Evolutionary conservation across 1,140 invertebrate species (phyloP), one percentile per base, ranked within the genome.

Genomic region (Berghia stephanieae): DNA sequence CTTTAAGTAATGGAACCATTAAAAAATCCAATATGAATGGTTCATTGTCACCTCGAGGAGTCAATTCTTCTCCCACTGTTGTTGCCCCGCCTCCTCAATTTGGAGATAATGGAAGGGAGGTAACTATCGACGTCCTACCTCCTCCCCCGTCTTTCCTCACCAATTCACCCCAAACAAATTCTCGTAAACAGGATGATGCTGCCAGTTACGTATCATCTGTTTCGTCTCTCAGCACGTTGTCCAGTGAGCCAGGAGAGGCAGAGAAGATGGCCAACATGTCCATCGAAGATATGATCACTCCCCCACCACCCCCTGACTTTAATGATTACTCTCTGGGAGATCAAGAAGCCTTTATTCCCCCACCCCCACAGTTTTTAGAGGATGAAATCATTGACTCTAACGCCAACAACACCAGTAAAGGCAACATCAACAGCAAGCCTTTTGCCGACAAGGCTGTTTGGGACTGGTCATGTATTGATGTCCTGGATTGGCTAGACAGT

Each of bases 401-500:
- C 66, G 76, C 46, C 18, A 78, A 71, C 44, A 60, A 71, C 18
- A 70, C 40, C 42, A 80, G 81, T 76, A 52, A 43, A 21, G 43
- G 71, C 36, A 63, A 76, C 34, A 68, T 67, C n/a, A 76, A 46
- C 27, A 49, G 60, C 1, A 83, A 81, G 73, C 79, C 83, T 44
- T 88, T 86, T 71, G 73, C 78, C 66, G 76, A 76, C 24, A 88
- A 88, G 73, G 44, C 83, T 24, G 78, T 89, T 13, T 79, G 81
- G 10, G 55, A 67, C 24, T 89, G 88, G 88, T 82, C 83, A 16
- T 86, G 84, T 78, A 79, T 81, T 2, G 88, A 89, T 82, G 88
- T 89, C 27, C 60, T 85, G 36, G 85, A 86, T 76, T 89, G 88
- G 88, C 70, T 89, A 57, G 87, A 88, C 36, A 86, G 83, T 78